Evolutionary conservation across 2,113 vertebrate genomes (phyloP), one percentile per base, ranked within the genome.

Genomic region (Sturnira hondurensis): DNA sequence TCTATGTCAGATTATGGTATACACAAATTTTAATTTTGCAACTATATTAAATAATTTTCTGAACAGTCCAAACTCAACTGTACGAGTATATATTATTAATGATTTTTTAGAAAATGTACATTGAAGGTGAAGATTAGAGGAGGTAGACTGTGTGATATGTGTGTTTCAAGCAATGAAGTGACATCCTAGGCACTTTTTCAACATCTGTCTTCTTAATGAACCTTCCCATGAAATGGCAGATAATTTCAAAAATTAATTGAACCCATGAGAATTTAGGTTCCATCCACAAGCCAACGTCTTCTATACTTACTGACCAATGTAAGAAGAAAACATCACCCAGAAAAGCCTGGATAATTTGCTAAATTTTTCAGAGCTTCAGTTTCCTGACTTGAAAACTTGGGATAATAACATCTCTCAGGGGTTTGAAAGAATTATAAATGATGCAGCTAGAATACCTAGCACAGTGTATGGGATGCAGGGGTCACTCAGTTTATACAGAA

Each of bases 81-180:
- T 58, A 24, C 56, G 24, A 58, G 24, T 24, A 58, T 58, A 58
- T 58, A 58, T 58, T 58, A 22, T 58, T 58, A 95, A 89, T 84
- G 56, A 24, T 78, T 65, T 89, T 74, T 73, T 50, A 90, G 87
- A 78, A 88, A 76, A 43, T 89, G 94, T 74, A 84, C 68, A 52
- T 4, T 47, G 74, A 93, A 76, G 43, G 33, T 41, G 5, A 41
- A 87, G 70, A 56, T 28, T 6, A 4, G 56, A 70, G n/a, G 65
- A 86, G 41, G 28, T 45, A 19, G 45, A 61, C 76, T 89, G 28
- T 38, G 19, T 54, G 54, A 47, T 52, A 31, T 38, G 19, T 83
- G 24, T 80, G 24, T 95, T 87, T 96, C 13, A 67, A 70, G 38
- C 43, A 56, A 61, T 26, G 12, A 78, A 71, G 68, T 80, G 19